These are phyloP conservation scores for Oostethus manadensis DNA, from an alignment of 2,113 vertebrate genomes.

Conservation along the genomic window DNA sequence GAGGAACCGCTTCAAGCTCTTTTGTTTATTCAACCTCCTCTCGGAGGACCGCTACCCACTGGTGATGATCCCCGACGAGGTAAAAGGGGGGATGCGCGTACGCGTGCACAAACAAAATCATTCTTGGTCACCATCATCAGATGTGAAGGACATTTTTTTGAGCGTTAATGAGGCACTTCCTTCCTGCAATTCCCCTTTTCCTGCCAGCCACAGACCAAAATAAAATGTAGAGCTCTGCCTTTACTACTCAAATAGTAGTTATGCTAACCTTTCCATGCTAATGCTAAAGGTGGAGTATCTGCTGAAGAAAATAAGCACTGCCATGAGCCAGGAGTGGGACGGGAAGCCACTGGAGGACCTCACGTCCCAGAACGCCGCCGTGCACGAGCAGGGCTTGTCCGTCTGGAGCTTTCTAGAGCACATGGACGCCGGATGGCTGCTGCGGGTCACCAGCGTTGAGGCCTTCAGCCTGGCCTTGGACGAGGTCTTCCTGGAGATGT, in stretches of 20 bases:
- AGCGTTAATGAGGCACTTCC: slow-evolving; percentile 56
- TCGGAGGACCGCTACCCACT: slow-evolving; percentile 77
- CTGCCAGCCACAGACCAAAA: slow-evolving; percentile 36
- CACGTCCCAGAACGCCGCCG: slow-evolving; percentile 51
- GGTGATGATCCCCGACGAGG: slow-evolving; percentile 75
- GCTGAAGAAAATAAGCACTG: slow-evolving; percentile 72
- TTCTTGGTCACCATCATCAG: not conserved
- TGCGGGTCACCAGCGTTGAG: slow-evolving; percentile 60
- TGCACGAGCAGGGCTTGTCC: slow-evolving; percentile 59
- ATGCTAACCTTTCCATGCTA: not conserved
- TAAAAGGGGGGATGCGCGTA: no score
- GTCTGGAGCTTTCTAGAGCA: slow-evolving; percentile 74
- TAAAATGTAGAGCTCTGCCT: slow-evolving; percentile 18
- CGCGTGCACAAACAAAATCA: not conserved
- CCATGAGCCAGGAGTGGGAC: slow-evolving; percentile 75
- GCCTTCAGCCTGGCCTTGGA: slow-evolving; percentile 70
- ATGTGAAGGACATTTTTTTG: slow-evolving; percentile 15
- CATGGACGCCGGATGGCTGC: slow-evolving; percentile 55
- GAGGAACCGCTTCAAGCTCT: slow-evolving; percentile 74
- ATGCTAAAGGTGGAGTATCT: slow-evolving; percentile 70
- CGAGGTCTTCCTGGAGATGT: slow-evolving; percentile 76
- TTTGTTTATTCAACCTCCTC: slow-evolving; percentile 77
- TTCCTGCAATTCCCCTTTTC: slow-evolving; percentile 43
- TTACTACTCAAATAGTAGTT: not conserved
- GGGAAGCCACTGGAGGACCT: slow-evolving; percentile 61